phyloP scores from a whole-genome alignment of 1,140 invertebrate genomes.

The Drosophila carrolli region DNA sequence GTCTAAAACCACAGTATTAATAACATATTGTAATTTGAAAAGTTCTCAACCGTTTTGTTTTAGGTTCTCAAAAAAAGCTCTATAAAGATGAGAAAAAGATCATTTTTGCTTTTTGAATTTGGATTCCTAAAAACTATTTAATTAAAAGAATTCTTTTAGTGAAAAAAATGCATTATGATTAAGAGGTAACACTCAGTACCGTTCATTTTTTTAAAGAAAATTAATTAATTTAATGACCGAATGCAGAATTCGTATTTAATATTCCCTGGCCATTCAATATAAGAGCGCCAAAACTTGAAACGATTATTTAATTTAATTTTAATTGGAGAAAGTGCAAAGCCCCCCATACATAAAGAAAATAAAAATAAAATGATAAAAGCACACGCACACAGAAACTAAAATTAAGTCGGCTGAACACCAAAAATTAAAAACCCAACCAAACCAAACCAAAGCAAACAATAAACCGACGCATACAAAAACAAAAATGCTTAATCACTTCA shows the following conservation, averaged over 20 bases:
- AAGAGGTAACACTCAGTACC: too few relatives aligned
- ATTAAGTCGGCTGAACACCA: conserved; percentile 24
- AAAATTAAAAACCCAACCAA: conserved; percentile 45
- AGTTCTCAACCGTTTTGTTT: too few relatives aligned
- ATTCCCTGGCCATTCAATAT: background rate
- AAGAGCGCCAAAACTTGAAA: conserved; percentile 22
- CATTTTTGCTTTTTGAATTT: too few relatives aligned
- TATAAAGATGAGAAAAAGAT: too few relatives aligned
- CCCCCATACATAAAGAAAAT: conserved; percentile 22
- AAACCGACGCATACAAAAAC: conserved; percentile 33
- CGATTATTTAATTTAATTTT: conserved; percentile 79
- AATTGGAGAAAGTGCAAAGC: conserved; percentile 80
- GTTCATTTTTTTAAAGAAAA: too few relatives aligned
- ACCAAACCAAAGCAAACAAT: conserved; percentile 34
- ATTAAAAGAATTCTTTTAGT: too few relatives aligned
- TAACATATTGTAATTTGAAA: too few relatives aligned
- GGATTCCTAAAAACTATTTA: too few relatives aligned
- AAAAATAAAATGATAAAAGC: conserved; percentile 29
- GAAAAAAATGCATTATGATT: too few relatives aligned
- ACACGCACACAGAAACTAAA: conserved; percentile 41
- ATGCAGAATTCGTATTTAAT: background rate
- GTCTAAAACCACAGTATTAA: too few relatives aligned
- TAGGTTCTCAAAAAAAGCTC: too few relatives aligned
- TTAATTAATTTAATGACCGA: background rate
- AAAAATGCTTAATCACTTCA: conserved; percentile 71